phyloP scores from a whole-genome alignment of 2,797 vertebrate species.

The Melanotaenia boesemani region DNA sequence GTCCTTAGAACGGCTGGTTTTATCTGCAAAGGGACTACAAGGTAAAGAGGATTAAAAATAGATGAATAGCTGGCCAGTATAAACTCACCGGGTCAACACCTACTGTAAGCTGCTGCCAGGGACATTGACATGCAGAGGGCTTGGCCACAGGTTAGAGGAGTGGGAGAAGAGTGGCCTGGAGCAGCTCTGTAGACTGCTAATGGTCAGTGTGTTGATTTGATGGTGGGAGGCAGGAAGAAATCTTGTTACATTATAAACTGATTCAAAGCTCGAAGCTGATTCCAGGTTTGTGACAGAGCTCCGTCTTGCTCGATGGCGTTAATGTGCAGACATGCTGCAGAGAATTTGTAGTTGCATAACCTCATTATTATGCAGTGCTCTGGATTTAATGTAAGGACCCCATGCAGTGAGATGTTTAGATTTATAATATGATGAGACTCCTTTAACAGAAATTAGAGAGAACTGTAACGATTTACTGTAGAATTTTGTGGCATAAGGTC shows the following conservation, averaged over 20 bases:
- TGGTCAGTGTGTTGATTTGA: conserved; percentile 61
- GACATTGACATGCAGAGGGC: conserved; percentile 50
- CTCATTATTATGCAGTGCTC: neutral
- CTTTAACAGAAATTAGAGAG: neutral
- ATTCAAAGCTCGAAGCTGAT: conserved; percentile 41
- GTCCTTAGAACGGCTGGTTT: conserved; percentile 12
- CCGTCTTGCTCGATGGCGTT: conserved; percentile 1
- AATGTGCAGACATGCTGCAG: conserved; percentile 6
- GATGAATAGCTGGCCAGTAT: conserved; percentile 2
- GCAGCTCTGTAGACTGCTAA: conserved; percentile 52
- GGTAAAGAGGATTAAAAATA: conserved; percentile 12
- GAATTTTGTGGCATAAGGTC: neutral
- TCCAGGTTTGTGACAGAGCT: neutral
- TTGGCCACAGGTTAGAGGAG: conserved; percentile 47
- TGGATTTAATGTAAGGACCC: neutral
- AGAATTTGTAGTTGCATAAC: conserved; percentile 8
- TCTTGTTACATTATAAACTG: conserved; percentile 44
- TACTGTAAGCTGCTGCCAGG: conserved; percentile 27
- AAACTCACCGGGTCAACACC: conserved; percentile 40
- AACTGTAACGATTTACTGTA: no score
- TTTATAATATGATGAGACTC: neutral
- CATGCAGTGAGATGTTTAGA: neutral
- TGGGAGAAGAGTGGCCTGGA: conserved; percentile 35
- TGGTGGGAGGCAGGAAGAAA: conserved; percentile 38
- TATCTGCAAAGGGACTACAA: conserved; percentile 42